These are phyloP conservation scores for Sebastolobus alascanus DNA, from an alignment of 2,797 vertebrate genomes.

Conservation along the genomic window DNA sequence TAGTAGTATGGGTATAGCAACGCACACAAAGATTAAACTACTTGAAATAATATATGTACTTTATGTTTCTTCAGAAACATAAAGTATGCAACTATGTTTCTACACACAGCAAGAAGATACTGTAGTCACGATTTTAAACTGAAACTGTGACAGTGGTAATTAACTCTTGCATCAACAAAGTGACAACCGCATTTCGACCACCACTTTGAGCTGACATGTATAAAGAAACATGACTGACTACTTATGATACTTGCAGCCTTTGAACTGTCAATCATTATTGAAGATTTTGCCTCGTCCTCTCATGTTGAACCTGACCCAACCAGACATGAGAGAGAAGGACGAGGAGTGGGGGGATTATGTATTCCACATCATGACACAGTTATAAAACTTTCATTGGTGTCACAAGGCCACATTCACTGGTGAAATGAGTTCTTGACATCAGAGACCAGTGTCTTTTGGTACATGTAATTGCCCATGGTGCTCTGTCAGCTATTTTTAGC, in stretches of 20 bases:
- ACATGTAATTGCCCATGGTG: conserved; percentile 57
- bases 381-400: conserved; percentile 58
- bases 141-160: conserved; percentile 30
- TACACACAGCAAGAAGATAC: not conserved
- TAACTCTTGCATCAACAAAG: conserved; percentile 21
- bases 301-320: conserved; percentile 89
- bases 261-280: conserved; percentile 72
- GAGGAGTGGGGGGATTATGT: conserved; percentile 29
- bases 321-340: conserved; percentile 79
- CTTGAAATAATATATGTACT: not conserved
- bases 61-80: not conserved
- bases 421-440: conserved; percentile 58
- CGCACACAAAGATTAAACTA: not conserved
- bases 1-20: no score
- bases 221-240: conserved; percentile 55
- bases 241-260: conserved; percentile 73
- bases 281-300: conserved; percentile 86
- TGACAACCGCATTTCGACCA: conserved; percentile 40
- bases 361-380: conserved; percentile 42
- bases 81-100: not conserved
- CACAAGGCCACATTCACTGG: conserved; percentile 50
- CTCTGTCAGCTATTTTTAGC: conserved; percentile 49
- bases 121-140: not conserved
- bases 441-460: conserved; percentile 56
- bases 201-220: conserved; percentile 28